A percentile compares a stretch with the other conserved stretches of the same genome.
Conservation (phyloP, 2,888 invertebrate species). For the Hydropsyche betteni region DNA sequence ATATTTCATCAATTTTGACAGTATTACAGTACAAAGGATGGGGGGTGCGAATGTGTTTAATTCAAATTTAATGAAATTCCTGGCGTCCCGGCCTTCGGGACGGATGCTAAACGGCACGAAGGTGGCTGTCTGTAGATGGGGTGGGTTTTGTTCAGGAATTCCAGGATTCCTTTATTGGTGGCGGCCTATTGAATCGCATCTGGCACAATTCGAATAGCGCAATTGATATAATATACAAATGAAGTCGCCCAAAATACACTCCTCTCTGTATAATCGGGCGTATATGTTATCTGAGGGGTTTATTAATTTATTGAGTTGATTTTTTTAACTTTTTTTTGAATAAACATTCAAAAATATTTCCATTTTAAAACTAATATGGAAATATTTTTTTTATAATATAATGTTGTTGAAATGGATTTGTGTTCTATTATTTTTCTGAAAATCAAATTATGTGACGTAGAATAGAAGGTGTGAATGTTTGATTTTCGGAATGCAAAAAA, state of each 20-base stretch:
- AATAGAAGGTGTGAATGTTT: too few relatives aligned
- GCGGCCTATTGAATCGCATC: slow-evolving; percentile 42
- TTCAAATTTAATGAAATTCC: slow-evolving; percentile 51
- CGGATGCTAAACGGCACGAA: slow-evolving; percentile 33
- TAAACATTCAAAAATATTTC: too few relatives aligned
- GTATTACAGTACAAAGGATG: slow-evolving; percentile 38
- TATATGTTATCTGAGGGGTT: neutral
- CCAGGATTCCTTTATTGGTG: slow-evolving; percentile 40
- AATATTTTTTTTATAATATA: too few relatives aligned
- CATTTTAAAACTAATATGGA: too few relatives aligned
- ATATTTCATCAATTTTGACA: slow-evolving; percentile 42
- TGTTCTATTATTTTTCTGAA: too few relatives aligned
- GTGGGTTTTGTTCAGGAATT: slow-evolving; percentile 35
- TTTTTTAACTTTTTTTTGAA: neutral
- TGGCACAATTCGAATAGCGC: slow-evolving; percentile 40
- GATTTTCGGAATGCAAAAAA: too few relatives aligned
- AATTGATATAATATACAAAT: slow-evolving; percentile 37
- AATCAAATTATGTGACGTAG: too few relatives aligned
- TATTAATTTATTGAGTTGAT: neutral
- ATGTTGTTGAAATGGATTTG: too few relatives aligned
- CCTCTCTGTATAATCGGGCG: slow-evolving; percentile 1
- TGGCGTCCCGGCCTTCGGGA: slow-evolving; percentile 40
- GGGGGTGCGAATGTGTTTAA: slow-evolving; percentile 49
- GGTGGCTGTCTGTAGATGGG: slow-evolving; percentile 25
- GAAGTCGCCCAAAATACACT: slow-evolving; percentile 5